Evolutionary conservation across 2,888 invertebrate species (phyloP), one percentile per base, ranked within the genome.

Genomic region (Agrochola lota): DNA sequence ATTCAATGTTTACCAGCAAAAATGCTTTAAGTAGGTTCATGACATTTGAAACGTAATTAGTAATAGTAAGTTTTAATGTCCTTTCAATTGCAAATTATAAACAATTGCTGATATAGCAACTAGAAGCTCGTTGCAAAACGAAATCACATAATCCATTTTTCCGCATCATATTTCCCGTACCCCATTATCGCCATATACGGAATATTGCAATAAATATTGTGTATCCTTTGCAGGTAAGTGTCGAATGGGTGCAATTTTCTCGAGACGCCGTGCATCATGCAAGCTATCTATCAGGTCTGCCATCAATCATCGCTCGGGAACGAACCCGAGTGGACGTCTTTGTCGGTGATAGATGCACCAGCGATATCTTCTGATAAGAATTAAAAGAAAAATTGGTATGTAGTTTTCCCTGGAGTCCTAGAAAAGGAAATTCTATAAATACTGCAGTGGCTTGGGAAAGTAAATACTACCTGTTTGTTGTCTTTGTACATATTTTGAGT

Each of bases 171-270:
- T 72, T 72, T 72, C 62, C 46, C 12, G 40, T 62, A 30, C 43
- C 20, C 66, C 74, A 77, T 81, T 83, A 73, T 43, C 20, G 20
- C 67, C 63, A 20, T 82, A 74, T 70, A 80, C 46, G 72, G 69
- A 76, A 80, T 77, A 73, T 64, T 43, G 67, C 78, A 84, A 83
- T 85, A 85, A 85, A 87, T 82, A 86, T 85, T 75, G 46, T 79
- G 71, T 83, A 83, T 86, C 84, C 74, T 85, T 86, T 87, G 63
- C 91, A 92, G 90, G 90, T 91, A 91, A 92, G 92, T 90, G 88
- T 86, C 76, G 79, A 86, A 83, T 78, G 78, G 86, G 82, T 89
- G 91, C 92, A 91, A 91, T 92, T 91, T 91, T 81, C 85, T 81
- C 83, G 76, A 77, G 81, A 74, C 81, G 78, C 74, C 84, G 89